A percentile compares a stretch with the other conserved stretches of the same genome.
Evolutionary conservation across 53 echinoderm and acorn worm genomes (phyloP).

Genomic region (Luidia sarsii): DNA sequence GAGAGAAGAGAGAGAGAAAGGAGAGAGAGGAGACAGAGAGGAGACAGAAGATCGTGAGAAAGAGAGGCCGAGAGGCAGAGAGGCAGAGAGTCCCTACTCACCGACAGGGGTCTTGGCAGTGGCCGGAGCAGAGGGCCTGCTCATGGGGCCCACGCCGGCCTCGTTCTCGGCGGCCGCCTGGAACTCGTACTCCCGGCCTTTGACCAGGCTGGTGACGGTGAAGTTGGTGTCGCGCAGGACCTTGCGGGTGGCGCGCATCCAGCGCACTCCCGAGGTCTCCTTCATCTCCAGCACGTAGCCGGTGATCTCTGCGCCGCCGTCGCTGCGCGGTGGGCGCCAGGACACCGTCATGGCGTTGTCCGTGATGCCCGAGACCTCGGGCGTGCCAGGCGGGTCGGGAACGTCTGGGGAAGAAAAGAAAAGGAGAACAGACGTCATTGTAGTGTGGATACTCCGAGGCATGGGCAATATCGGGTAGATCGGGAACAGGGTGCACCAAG

Average conservation of each 20-base stretch:
- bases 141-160: conserved; percentile 84
- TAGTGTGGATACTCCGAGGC: too few species aligned
- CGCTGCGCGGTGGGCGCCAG: conserved; percentile 91
- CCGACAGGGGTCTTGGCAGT: conserved; percentile 84
- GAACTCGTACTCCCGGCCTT: conserved; percentile 87
- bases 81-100: too few species aligned
- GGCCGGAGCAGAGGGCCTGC: conserved; percentile 73
- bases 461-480: too few species aligned
- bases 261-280: conserved; percentile 82
- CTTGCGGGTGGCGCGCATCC: conserved; percentile 94
- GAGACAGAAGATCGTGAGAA: too few species aligned
- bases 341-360: conserved; percentile 84
- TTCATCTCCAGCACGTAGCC: conserved; percentile 97
- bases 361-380: conserved; percentile 76
- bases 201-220: conserved; percentile 63
- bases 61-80: too few species aligned
- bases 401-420: conserved; percentile 66
- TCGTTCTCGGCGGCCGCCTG: conserved; percentile 94
- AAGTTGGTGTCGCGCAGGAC: conserved; percentile 70
- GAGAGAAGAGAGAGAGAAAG: too few species aligned
- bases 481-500: too few species aligned
- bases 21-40: too few species aligned
- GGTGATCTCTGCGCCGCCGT: conserved; percentile 91
- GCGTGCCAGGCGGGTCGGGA: conserved; percentile 91
- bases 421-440: too few species aligned